Percentiles rank a stretch among this genome's conserved stretches.
Evolutionary conservation across 2,888 invertebrate genomes (phyloP).

Genomic region (Notocelia uddmanniana): DNA sequence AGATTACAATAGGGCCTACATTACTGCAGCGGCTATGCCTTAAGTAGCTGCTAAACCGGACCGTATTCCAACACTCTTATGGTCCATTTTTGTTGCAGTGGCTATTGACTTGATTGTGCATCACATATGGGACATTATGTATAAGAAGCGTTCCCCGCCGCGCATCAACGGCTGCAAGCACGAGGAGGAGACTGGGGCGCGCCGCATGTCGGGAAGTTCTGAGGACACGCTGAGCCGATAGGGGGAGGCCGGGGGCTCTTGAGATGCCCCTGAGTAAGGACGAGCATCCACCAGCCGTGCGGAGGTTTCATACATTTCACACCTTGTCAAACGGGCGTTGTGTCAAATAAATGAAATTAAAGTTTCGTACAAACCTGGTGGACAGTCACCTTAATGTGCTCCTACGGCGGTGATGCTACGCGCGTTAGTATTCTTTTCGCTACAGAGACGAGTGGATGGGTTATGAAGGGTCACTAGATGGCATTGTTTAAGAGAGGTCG

Average conservation of each 20-base stretch:
- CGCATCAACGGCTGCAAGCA: conserved; percentile 64
- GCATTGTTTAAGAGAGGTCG: no score
- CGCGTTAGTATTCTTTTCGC: no score
- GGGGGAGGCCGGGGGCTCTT: conserved; percentile 50
- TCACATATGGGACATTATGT: conserved; percentile 99
- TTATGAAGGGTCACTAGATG: no score
- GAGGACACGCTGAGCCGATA: conserved; percentile 84
- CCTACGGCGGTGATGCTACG: no score
- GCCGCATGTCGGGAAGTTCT: conserved; percentile 78
- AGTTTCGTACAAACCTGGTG: no score
- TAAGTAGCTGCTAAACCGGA: conserved; percentile 71
- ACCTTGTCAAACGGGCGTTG: no score
- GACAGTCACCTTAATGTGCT: no score
- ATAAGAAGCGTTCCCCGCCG: conserved; percentile 73
- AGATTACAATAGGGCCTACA: not conserved
- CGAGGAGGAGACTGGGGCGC: conserved; percentile 66
- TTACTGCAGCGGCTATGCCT: conserved; percentile 85
- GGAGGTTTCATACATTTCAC: no score
- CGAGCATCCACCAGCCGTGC: no score
- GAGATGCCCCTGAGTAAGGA: conserved; percentile 10
- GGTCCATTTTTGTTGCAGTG: conserved; percentile 92
- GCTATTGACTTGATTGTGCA: conserved; percentile 99
- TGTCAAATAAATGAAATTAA: no score
- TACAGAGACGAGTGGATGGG: no score
- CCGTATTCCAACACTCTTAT: conserved; percentile 60